A percentile compares a stretch with the other conserved stretches of the same genome.
Conservation (phyloP, 2,113 vertebrate species). For the Oncorhynchus mykiss region DNA sequence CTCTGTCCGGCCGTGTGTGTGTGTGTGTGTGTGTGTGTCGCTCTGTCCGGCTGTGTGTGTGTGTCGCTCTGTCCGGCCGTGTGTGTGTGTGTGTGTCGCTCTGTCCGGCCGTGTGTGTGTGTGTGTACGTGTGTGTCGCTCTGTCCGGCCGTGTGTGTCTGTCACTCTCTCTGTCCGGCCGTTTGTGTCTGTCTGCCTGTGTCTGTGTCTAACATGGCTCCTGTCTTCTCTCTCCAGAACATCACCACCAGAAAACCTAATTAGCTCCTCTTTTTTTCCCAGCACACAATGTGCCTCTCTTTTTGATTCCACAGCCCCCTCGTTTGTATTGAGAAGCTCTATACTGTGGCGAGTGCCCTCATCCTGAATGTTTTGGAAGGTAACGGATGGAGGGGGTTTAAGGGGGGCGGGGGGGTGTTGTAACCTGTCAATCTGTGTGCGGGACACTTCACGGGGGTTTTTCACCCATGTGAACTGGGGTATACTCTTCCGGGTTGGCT, state of each 20-base stretch:
- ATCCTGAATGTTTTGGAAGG: conserved; percentile 10
- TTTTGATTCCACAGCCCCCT: conserved; percentile 2
- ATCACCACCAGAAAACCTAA: conserved; percentile 48
- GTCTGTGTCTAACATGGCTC: neutral
- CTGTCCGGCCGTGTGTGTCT: conserved; percentile 1
- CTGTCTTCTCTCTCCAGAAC: conserved; percentile 21
- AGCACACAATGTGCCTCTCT: conserved; percentile 17
- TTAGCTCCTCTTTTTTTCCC: conserved; percentile 39
- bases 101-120: neutral
- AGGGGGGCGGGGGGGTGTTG: no score
- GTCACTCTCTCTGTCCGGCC: conserved; percentile 29
- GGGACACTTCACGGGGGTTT: neutral
- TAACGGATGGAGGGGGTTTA: neutral
- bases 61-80: neutral
- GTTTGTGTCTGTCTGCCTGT: conserved; percentile 27
- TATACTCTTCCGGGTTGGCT: neutral
- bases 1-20: conserved; percentile 10
- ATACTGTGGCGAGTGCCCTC: neutral
- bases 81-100: conserved; percentile 30
- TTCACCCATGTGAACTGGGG: neutral
- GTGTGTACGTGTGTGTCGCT: conserved; percentile 38
- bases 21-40: conserved; percentile 29
- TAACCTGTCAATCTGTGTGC: no score
- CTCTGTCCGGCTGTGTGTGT: neutral
- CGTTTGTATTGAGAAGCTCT: conserved; percentile 12